phyloP scores from a whole-genome alignment of 2,113 vertebrate species.

The Mesembrinibis cayennensis region DNA sequence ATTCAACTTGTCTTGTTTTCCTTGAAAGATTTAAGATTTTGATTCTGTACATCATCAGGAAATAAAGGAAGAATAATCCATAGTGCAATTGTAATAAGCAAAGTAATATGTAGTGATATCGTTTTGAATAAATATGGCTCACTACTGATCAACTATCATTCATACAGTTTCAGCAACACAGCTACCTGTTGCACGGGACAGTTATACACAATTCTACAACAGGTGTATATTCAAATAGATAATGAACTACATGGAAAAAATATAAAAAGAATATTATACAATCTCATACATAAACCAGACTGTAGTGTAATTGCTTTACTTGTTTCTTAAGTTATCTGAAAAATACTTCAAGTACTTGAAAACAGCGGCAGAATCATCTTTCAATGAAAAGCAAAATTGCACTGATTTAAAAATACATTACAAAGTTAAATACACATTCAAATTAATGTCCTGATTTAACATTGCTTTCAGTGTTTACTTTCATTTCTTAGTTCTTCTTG shows the following conservation, averaged over 20 bases:
- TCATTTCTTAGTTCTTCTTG: background rate
- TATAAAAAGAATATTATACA: constrained; percentile 55
- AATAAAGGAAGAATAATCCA: constrained; percentile 68
- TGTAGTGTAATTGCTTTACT: constrained; percentile 37
- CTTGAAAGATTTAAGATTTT: constrained; percentile 62
- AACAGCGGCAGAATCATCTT: constrained; percentile 35
- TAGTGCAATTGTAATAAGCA: constrained; percentile 78
- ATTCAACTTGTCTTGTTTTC: constrained; percentile 67
- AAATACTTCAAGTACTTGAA: constrained; percentile 55
- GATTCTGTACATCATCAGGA: constrained; percentile 72
- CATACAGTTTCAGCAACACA: constrained; percentile 40
- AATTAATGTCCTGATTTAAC: constrained; percentile 44
- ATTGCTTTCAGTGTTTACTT: constrained; percentile 42
- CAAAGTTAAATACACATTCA: constrained; percentile 64
- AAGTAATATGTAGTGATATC: constrained; percentile 64
- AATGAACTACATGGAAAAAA: constrained; percentile 45
- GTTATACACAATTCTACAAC: constrained; percentile 48
- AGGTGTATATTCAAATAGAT: constrained; percentile 48
- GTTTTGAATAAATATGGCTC: constrained; percentile 75
- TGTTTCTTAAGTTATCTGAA: constrained; percentile 49
- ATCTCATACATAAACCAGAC: constrained; percentile 53
- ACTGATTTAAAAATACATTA: constrained; percentile 56
- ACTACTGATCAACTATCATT: constrained; percentile 58
- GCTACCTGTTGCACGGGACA: constrained; percentile 53
- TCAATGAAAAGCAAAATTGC: constrained; percentile 64